Conservation (phyloP, 2,797 vertebrate species). For the Eptatretus atami region DNA sequence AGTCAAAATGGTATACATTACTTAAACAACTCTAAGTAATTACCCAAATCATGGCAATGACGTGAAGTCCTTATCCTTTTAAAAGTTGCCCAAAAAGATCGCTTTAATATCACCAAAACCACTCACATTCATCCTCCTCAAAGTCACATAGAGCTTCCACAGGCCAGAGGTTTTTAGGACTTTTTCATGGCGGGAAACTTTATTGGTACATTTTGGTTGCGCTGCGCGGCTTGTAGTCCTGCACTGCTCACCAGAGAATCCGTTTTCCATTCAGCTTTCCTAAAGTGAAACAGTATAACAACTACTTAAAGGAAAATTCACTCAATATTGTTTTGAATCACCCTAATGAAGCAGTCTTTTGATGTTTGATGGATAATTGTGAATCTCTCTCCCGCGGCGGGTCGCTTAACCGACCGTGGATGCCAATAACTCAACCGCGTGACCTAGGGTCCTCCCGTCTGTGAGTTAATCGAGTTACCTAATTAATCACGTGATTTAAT, state of each 20-base stretch:
- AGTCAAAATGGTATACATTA: no score
- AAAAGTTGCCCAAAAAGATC: background rate
- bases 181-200: slow-evolving; percentile 25
- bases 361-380: background rate
- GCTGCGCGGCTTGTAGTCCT: slow-evolving; percentile 33
- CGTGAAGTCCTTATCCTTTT: no score
- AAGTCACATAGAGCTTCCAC: slow-evolving; percentile 77
- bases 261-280: slow-evolving; percentile 30
- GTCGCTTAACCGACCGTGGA: no score
- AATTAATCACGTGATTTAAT: no score
- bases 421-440: no score
- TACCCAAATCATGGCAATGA: no score
- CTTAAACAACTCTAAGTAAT: no score
- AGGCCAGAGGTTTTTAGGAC: slow-evolving; percentile 18
- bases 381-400: no score
- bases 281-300: slow-evolving; percentile 12
- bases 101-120: background rate
- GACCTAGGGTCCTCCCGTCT: no score
- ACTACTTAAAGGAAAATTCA: background rate
- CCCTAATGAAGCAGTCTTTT: background rate
- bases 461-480: no score
- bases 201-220: slow-evolving; percentile 36
- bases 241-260: slow-evolving; percentile 26
- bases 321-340: background rate
- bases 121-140: slow-evolving; percentile 37